Percentiles rank a stretch among this genome's conserved stretches.
Conservation (phyloP, 2,888 invertebrate genomes). For the Ochropleura plecta region DNA sequence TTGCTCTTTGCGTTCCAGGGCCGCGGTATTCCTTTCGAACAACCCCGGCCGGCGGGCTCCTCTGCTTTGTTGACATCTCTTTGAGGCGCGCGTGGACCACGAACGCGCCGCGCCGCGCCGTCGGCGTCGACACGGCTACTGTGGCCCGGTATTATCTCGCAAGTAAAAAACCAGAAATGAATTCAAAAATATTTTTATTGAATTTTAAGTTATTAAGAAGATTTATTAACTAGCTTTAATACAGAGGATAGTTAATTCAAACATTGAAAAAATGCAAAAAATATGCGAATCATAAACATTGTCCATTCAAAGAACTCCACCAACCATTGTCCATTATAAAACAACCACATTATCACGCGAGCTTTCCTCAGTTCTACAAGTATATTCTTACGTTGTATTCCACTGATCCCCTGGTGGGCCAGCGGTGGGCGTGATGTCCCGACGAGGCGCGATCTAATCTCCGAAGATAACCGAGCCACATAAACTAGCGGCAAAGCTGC, state of each 20-base stretch:
- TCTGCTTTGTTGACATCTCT: too few species aligned
- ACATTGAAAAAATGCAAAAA: background rate
- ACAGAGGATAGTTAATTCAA: background rate
- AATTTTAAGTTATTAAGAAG: background rate
- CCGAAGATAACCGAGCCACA: slow-evolving; percentile 77
- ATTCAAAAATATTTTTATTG: background rate
- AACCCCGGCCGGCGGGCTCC: too few species aligned
- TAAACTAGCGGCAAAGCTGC: slow-evolving; percentile 79
- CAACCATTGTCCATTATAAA: slow-evolving; percentile 1
- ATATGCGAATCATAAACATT: background rate
- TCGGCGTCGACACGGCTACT: too few species aligned
- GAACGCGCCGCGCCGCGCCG: too few species aligned
- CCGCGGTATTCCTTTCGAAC: too few species aligned
- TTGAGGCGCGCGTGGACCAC: too few species aligned
- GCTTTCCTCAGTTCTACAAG: slow-evolving; percentile 41
- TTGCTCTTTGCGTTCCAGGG: too few species aligned
- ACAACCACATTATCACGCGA: slow-evolving; percentile 52
- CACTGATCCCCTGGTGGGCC: slow-evolving; percentile 58
- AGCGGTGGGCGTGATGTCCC: slow-evolving; percentile 79
- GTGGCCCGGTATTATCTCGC: too few species aligned
- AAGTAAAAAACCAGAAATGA: too few species aligned
- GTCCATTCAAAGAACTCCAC: slow-evolving; percentile 3
- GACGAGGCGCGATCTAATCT: slow-evolving; percentile 82
- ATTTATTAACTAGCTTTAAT: background rate
- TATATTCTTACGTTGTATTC: slow-evolving; percentile 52